A percentile compares a stretch with the other conserved stretches of the same genome.
phyloP scores from a whole-genome alignment of 2,797 vertebrate species.

The Tachyglossus aculeatus region DNA sequence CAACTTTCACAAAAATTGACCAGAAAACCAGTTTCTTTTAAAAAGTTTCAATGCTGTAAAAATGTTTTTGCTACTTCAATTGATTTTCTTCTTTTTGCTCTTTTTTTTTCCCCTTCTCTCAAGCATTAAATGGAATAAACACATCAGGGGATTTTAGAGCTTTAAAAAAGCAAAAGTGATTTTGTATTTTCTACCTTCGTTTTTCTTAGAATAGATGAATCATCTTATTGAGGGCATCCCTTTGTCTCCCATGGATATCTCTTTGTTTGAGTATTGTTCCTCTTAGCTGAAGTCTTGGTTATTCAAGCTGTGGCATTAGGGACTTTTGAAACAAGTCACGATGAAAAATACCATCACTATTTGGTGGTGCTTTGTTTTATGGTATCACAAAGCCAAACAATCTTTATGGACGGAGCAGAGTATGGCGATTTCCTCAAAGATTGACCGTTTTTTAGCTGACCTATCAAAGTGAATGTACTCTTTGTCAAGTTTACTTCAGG shows the following conservation, averaged over 20 bases:
- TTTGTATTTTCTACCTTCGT: background rate
- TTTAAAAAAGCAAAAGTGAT: too few relatives aligned
- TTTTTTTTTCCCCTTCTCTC: background rate
- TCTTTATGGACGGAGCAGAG: too few relatives aligned
- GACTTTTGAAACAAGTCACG: background rate
- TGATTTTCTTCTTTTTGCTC: background rate
- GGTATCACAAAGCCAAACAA: too few relatives aligned
- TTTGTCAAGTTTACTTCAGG: too few relatives aligned
- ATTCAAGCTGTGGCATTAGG: constrained; percentile 14
- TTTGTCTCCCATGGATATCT: background rate
- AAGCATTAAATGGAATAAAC: background rate
- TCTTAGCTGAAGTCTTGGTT: constrained; percentile 23
- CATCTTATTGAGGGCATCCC: background rate
- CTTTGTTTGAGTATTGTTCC: background rate
- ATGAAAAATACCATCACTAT: background rate
- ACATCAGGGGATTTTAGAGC: background rate
- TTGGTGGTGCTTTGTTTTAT: too few relatives aligned
- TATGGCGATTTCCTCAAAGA: too few relatives aligned
- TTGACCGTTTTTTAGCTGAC: too few relatives aligned
- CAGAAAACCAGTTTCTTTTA: background rate
- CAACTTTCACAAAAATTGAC: background rate
- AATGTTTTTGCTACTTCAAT: too few relatives aligned
- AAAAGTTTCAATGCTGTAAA: background rate
- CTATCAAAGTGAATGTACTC: too few relatives aligned
- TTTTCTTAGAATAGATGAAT: constrained; percentile 19